phyloP scores from a whole-genome alignment of 2,888 invertebrate species.

The Prosapia bicincta region DNA sequence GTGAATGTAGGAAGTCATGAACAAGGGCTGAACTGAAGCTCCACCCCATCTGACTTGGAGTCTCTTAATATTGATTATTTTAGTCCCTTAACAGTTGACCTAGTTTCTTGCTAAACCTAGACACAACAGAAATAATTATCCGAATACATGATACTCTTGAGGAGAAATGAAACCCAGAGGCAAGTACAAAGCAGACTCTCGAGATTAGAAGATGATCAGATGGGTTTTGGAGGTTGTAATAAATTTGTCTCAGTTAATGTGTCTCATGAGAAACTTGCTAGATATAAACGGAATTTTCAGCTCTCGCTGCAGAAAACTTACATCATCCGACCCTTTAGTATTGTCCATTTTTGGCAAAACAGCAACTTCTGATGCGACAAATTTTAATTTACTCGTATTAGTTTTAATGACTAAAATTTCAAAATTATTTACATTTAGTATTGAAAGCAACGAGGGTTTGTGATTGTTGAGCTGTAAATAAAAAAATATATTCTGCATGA shows the following conservation, averaged over 20 bases:
- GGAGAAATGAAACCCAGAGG: not conserved
- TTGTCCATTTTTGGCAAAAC: too few species aligned
- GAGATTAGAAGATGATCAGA: not conserved
- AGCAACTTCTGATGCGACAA: too few species aligned
- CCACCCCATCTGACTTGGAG: not conserved
- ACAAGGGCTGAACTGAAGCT: not conserved
- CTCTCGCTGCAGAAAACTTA: not conserved
- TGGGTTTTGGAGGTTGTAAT: not conserved
- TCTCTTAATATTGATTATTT: slow-evolving; percentile 2
- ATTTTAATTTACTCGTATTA: too few species aligned
- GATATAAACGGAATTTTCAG: not conserved
- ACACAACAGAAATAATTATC: not conserved
- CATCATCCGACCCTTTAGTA: too few species aligned
- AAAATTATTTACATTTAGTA: too few species aligned
- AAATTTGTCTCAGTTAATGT: not conserved
- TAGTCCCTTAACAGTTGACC: not conserved
- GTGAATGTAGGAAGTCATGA: not conserved
- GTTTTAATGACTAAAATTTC: too few species aligned
- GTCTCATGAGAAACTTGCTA: not conserved
- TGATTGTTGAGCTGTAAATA: too few species aligned
- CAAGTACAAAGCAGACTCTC: not conserved
- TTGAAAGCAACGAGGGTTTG: too few species aligned
- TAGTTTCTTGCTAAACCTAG: not conserved
- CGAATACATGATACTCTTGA: not conserved
- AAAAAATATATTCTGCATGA: too few species aligned